phyloP scores from a whole-genome alignment of 2,113 vertebrate genomes.

The Myotis davidii region DNA sequence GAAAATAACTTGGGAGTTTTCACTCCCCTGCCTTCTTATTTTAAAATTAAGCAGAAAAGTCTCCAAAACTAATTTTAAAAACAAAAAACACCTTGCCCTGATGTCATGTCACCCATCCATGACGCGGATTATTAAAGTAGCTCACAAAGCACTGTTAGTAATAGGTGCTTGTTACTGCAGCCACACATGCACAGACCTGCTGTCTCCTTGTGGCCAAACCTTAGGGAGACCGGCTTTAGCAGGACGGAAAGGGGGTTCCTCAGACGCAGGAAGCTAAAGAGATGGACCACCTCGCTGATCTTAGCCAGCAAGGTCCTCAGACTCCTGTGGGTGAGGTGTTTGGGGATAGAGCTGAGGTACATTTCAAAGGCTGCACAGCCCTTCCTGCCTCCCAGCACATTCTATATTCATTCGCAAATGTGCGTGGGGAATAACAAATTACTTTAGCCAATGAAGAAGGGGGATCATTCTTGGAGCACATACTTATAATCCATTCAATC shows the following conservation, averaged over 20 bases:
- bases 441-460: not conserved
- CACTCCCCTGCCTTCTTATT: not conserved
- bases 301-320: not conserved
- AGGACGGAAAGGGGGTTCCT: not conserved
- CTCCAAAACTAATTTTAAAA: conserved; percentile 2
- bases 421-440: not conserved
- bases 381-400: not conserved
- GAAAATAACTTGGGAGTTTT: not conserved
- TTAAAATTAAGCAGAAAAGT: not conserved
- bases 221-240: not conserved
- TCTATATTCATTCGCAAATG: not conserved
- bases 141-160: conserved; percentile 53
- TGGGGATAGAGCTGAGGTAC: not conserved
- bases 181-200: conserved; percentile 20
- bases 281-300: not conserved
- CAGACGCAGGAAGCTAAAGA: not conserved
- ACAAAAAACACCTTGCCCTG: not conserved
- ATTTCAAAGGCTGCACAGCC: not conserved
- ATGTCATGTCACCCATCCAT: not conserved
- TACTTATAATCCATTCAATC: not conserved
- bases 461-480: not conserved
- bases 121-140: not conserved
- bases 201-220: not conserved
- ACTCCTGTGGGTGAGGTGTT: not conserved
- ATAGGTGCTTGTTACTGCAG: not conserved